These are phyloP conservation scores for Athetis lepigone DNA, from an alignment of 2,888 invertebrate genomes.

Conservation along the genomic window DNA sequence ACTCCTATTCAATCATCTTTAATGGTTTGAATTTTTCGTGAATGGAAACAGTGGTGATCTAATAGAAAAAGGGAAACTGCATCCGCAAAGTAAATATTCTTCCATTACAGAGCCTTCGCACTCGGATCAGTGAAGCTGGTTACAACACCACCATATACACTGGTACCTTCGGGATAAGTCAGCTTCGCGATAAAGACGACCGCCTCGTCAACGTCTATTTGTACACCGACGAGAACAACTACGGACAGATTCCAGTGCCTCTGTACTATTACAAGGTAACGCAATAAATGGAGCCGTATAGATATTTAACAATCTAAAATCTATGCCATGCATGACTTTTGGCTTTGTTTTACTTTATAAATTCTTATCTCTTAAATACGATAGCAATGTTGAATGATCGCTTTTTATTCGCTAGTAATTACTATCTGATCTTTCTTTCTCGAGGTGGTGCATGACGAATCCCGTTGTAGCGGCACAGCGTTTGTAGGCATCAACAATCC, in stretches of 20 bases:
- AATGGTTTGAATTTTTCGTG: no score
- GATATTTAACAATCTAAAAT: neutral
- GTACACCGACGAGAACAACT: constrained; percentile 76
- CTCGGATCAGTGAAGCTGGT: constrained; percentile 78
- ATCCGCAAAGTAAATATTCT: neutral
- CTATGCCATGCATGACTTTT: neutral
- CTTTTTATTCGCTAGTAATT: constrained; percentile 1
- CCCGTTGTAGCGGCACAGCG: constrained; percentile 87
- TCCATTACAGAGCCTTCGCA: constrained; percentile 74
- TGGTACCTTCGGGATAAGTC: constrained; percentile 91
- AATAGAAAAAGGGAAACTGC: no score
- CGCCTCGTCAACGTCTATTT: constrained; percentile 83
- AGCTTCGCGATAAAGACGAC: constrained; percentile 86
- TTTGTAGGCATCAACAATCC: constrained; percentile 92
- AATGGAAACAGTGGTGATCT: no score
- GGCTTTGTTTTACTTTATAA: neutral
- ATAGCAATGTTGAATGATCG: constrained; percentile 7
- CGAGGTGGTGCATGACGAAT: constrained; percentile 90
- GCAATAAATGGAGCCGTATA: neutral
- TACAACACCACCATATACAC: constrained; percentile 89
- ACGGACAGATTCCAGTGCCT: constrained; percentile 81
- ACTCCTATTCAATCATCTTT: no score
- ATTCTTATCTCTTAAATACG: neutral
- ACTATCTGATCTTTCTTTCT: constrained; percentile 8
- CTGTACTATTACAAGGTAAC: constrained; percentile 84